A percentile compares a stretch with the other conserved stretches of the same genome.
These are phyloP conservation scores for Zaprionus lachaisei DNA, from an alignment of 1,140 invertebrate genomes.

Conservation along the genomic window DNA sequence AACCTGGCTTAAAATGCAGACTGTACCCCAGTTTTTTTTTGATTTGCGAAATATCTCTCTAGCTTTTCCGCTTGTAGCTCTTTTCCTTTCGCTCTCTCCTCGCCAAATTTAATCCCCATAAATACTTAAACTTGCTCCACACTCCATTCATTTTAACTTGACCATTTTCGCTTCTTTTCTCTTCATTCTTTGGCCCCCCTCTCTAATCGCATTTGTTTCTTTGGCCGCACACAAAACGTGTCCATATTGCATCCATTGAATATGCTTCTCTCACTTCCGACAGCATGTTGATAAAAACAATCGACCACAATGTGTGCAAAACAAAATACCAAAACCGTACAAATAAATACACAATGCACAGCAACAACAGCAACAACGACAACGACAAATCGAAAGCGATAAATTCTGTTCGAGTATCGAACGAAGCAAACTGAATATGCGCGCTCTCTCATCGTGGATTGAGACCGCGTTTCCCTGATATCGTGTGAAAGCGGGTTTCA, in stretches of 20 bases:
- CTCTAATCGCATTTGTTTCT: constrained; percentile 6
- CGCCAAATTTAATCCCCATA: neutral
- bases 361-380: constrained; percentile 3
- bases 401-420: constrained; percentile 54
- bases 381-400: constrained; percentile 49
- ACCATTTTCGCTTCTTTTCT: neutral
- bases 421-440: constrained; percentile 38
- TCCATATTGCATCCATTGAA: constrained; percentile 11
- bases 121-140: neutral
- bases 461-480: constrained; percentile 28
- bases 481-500: constrained; percentile 41
- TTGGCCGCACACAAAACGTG: constrained; percentile 4
- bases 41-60: neutral
- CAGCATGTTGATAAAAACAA: constrained; percentile 63
- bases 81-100: neutral
- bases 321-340: constrained; percentile 48
- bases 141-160: neutral
- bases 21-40: neutral
- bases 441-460: constrained; percentile 41
- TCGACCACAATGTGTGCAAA: constrained; percentile 50
- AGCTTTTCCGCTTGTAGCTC: neutral
- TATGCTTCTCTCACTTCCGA: constrained; percentile 27
- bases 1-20: neutral
- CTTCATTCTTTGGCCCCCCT: neutral
- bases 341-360: constrained; percentile 57